Evolutionary conservation across 2,113 vertebrate species (phyloP), one percentile per base, ranked within the genome.

Genomic region (Melanotaenia duboulayi): DNA sequence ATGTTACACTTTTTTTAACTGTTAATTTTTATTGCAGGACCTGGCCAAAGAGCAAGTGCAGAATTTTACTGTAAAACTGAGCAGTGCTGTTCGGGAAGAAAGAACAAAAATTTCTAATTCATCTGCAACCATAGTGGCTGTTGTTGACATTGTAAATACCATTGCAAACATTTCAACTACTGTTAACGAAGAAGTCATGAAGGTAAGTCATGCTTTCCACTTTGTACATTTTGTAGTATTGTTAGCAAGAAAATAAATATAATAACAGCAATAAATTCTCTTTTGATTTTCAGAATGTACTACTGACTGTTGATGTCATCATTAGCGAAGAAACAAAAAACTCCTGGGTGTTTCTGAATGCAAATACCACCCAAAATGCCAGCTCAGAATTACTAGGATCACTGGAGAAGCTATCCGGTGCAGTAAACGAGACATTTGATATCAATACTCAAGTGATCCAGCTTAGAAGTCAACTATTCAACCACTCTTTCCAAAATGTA

Each of bases 371-470:
- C 51, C 49, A 7, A 3, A 91, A 75, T 14, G 12, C 72, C 4
- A 82, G 95, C 82, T 95, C 92, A 0, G 0, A 64, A 9, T 76
- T 98, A 57, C 56, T 97, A 69, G 76, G 81, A 24, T 92, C 95
- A 0, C 78, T 96, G 62, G 95, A 96, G 74, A 64, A 0, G 0
- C 91, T 97, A 24, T 90, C 94, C 1, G 19, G 74, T 49, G 0
- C 28, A 81, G 63, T 91, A 17, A 9, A 11, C 0, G 81, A 86
- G 0, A 81, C 82, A 0, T 79, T 91, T 63, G 0, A 0, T 1
- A 59, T 93, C 1, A 0, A 0, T 1, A 91, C 83, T 46, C 0
- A 6, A 8, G 49, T 49, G 25, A 91, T 92, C 40, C 60, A 73
- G 13, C 70, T 94, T 0, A 87, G 65, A 16, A 84, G 63, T 74